These are phyloP conservation scores for Halocaridina rubra DNA, from an alignment of 2,888 invertebrate genomes.

Conservation along the genomic window DNA sequence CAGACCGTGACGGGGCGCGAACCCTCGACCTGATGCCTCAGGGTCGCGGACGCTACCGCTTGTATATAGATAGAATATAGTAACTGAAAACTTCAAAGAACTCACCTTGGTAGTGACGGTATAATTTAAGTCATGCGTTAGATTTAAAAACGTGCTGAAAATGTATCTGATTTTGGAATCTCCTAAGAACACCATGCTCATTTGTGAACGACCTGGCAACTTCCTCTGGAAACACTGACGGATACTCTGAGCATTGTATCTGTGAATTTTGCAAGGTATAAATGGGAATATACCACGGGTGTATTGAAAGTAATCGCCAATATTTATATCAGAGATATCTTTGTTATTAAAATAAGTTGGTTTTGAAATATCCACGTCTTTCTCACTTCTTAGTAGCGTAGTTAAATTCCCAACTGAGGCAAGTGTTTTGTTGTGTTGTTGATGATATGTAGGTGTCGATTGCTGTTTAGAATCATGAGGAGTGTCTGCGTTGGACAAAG, in stretches of 20 bases:
- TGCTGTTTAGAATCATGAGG: background rate
- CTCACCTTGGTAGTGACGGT: background rate
- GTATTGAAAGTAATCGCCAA: too few relatives aligned
- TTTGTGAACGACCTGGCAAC: background rate
- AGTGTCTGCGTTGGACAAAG: background rate
- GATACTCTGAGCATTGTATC: background rate
- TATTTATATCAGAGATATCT: too few relatives aligned
- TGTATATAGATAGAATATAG: too few relatives aligned
- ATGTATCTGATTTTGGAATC: background rate
- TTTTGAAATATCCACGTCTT: background rate
- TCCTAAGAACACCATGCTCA: background rate
- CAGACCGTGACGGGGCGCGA: too few relatives aligned
- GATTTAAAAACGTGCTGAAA: background rate
- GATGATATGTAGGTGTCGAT: too few relatives aligned
- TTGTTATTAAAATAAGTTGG: background rate
- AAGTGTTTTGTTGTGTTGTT: too few relatives aligned
- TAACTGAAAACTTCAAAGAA: too few relatives aligned
- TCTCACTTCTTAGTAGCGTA: background rate
- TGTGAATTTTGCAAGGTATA: background rate
- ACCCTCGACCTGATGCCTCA: too few relatives aligned
- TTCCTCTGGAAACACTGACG: background rate
- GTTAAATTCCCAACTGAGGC: background rate
- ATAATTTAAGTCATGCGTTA: background rate
- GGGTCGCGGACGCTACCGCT: too few relatives aligned
- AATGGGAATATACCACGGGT: background rate